Evolutionary conservation across 2,113 vertebrate species (phyloP).

Genomic region (Oncorhynchus clarkii): DNA sequence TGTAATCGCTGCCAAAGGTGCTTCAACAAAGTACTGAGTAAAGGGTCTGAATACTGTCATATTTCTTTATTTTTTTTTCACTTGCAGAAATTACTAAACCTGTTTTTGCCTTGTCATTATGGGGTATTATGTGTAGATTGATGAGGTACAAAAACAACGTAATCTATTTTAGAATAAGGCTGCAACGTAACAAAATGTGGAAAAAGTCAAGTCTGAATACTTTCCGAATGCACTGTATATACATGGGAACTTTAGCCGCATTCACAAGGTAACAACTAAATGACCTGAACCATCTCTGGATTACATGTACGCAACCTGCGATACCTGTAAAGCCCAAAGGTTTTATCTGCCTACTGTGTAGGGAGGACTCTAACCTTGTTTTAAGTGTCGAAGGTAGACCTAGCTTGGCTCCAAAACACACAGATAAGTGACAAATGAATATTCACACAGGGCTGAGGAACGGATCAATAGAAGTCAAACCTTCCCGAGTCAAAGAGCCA

Average conservation of each 20-base stretch:
- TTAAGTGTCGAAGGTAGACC: not conserved
- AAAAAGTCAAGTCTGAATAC: too few relatives aligned
- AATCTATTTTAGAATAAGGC: too few relatives aligned
- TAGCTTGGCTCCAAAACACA: not conserved
- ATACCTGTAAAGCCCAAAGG: not conserved
- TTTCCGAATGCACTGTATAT: too few relatives aligned
- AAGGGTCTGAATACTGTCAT: too few relatives aligned
- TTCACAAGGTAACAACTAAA: not conserved
- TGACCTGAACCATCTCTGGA: not conserved
- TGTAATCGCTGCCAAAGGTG: too few relatives aligned
- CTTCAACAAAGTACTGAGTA: too few relatives aligned
- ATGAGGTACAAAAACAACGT: too few relatives aligned
- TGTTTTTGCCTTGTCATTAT: too few relatives aligned
- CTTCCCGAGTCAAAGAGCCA: not conserved
- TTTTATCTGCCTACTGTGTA: not conserved
- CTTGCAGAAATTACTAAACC: too few relatives aligned
- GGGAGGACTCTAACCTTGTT: not conserved
- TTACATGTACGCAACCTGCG: not conserved
- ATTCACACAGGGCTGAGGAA: not conserved
- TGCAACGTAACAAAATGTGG: too few relatives aligned
- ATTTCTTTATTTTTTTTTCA: too few relatives aligned
- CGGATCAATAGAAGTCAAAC: not conserved
- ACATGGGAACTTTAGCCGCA: not conserved
- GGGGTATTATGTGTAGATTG: too few relatives aligned
- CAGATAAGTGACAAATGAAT: not conserved